A percentile compares a stretch with the other conserved stretches of the same genome.
These are phyloP conservation scores for Nomada flava DNA, from an alignment of 2,888 invertebrate genomes.

Conservation along the genomic window DNA sequence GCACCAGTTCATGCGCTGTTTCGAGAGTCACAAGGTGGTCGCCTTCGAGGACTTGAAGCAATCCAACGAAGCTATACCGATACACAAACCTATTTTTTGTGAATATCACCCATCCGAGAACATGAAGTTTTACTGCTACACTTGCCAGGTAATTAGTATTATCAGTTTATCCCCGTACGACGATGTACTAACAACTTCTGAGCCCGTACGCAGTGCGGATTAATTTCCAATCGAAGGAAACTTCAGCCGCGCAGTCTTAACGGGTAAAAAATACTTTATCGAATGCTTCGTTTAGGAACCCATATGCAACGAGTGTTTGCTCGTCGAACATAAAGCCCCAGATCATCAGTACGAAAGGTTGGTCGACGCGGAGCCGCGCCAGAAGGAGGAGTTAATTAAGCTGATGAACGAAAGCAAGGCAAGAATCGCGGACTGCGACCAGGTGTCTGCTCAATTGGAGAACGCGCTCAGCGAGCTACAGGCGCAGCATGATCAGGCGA, in stretches of 20 bases:
- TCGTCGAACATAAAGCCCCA: constrained; percentile 92
- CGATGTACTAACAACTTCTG: not conserved
- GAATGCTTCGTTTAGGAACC: constrained; percentile 86
- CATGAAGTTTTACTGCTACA: constrained; percentile 94
- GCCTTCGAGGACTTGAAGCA: constrained; percentile 94
- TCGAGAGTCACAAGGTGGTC: constrained; percentile 96
- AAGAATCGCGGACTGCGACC: constrained; percentile 91
- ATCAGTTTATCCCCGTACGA: not conserved
- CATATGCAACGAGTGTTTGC: constrained; percentile 94
- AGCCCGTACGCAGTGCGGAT: constrained; percentile 45
- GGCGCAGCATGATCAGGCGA: constrained; percentile 94
- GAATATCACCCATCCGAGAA: constrained; percentile 92
- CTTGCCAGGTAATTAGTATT: constrained; percentile 87
- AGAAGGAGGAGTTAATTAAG: constrained; percentile 91
- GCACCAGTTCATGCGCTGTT: constrained; percentile 98
- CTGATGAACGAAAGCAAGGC: constrained; percentile 91
- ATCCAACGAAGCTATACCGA: constrained; percentile 91
- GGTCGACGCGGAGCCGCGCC: constrained; percentile 91
- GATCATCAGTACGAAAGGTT: constrained; percentile 94
- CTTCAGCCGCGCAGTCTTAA: no score
- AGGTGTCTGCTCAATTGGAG: constrained; percentile 90
- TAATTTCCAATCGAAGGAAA: not conserved
- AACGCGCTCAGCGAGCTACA: constrained; percentile 94
- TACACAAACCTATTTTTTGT: constrained; percentile 96
- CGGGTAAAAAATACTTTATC: constrained; percentile 2